Percentiles rank a stretch among this genome's conserved stretches.
phyloP scores from a whole-genome alignment of 2,888 invertebrate genomes.

The Oscheius sp. region DNA sequence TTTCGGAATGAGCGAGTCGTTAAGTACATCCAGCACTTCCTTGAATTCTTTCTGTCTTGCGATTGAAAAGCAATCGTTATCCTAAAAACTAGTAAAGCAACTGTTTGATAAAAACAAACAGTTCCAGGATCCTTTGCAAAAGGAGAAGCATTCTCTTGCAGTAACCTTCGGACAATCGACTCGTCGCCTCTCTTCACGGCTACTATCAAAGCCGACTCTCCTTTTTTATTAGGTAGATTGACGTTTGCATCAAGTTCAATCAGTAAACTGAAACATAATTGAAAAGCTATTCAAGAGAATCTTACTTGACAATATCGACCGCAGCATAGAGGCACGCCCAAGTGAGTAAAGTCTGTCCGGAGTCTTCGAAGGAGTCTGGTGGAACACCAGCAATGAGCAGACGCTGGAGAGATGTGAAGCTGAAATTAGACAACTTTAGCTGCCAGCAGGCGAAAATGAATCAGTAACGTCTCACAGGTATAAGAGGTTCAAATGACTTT shows the following conservation, averaged over 20 bases:
- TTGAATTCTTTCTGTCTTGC: slow-evolving; percentile 35
- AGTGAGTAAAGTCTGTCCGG: slow-evolving; percentile 8
- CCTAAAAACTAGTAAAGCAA: slow-evolving; percentile 35
- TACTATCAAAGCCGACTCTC: slow-evolving; percentile 80
- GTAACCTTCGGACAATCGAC: slow-evolving; percentile 77
- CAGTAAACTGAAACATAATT: slow-evolving; percentile 54
- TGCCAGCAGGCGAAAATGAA: too few relatives aligned
- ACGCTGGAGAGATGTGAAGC: neutral
- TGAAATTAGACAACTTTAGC: neutral
- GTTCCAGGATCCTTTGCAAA: slow-evolving; percentile 22
- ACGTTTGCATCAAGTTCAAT: slow-evolving; percentile 78
- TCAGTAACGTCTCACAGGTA: too few relatives aligned
- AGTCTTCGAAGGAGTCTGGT: slow-evolving; percentile 19
- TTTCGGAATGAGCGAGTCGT: slow-evolving; percentile 18
- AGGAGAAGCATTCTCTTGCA: slow-evolving; percentile 24
- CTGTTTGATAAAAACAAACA: neutral
- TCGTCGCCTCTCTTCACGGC: slow-evolving; percentile 78
- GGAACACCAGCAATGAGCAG: slow-evolving; percentile 14
- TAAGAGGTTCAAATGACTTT: too few relatives aligned
- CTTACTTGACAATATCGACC: slow-evolving; percentile 25
- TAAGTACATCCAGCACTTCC: slow-evolving; percentile 9
- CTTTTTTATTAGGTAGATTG: slow-evolving; percentile 78
- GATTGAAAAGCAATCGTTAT: slow-evolving; percentile 59
- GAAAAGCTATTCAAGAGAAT: neutral
- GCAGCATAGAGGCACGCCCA: slow-evolving; percentile 13